Evolutionary conservation across 2,113 vertebrate genomes (phyloP), one percentile per base, ranked within the genome.

Genomic region (Athene noctua): DNA sequence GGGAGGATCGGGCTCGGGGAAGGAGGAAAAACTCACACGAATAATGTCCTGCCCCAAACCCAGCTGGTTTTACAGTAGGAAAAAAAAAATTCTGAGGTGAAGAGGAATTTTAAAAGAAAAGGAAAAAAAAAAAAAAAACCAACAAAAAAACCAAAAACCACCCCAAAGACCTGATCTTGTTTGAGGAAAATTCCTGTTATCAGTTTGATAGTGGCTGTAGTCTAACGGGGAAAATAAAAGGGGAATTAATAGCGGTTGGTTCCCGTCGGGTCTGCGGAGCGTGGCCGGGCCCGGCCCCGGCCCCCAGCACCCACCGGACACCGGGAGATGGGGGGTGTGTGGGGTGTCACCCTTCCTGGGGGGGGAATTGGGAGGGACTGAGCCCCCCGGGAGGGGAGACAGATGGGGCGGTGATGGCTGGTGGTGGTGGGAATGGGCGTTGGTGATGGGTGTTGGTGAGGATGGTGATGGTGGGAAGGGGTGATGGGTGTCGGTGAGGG

Each of bases 381-480:
- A 73, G 44, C 27, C 4, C 9, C 18, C 22, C 3, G 4, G 47
- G 17, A 23, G 36, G 67, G 4, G 57, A 6, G 34, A 4, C 9
- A 22, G 29, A 47, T 32, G 71, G 18, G 32, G 21, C 11, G 20
- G 11, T 11, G 30, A 30, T 0, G 46, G 22, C 21, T 7, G 65
- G 3, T 20, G 58, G 19, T 25, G 54, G 1, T 17, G 18, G 4
- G 15, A 16, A 27, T 27, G 25, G 30, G 0, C 8, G 38, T 3
- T 10, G 80, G 1, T 13, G 27, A 40, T 7, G 44, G 29, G 2
- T 14, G 17, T 20, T 26, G 38, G 36, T 54, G 44, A 44, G 15
- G 44, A 44, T 44, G 27, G 10, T 27, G 36, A 6, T 3, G 40
- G 8, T 44, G 44, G 15, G 12, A 13, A 15, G 14, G 52, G 26